phyloP scores from a whole-genome alignment of 2,797 vertebrate genomes.

The Danio jaintianensis region DNA sequence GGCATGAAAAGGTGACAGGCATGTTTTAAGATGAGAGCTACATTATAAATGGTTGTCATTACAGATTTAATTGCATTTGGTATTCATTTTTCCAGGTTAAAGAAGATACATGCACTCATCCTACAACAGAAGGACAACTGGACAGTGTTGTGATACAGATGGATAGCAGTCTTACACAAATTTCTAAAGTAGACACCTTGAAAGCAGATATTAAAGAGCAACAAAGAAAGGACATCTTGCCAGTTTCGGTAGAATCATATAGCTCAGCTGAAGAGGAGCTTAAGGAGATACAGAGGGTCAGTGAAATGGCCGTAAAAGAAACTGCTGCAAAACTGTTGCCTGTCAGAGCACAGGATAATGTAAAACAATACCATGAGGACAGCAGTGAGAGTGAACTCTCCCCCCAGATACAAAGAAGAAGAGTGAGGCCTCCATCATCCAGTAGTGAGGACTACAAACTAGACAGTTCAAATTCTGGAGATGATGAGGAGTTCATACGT shows the following conservation, averaged over 20 bases:
- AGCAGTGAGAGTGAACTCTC: constrained; percentile 92
- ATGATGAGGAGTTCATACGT: constrained; percentile 93
- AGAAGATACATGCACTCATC: constrained; percentile 35
- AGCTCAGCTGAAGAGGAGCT: constrained; percentile 79
- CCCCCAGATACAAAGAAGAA: constrained; percentile 81
- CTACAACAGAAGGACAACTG: constrained; percentile 63
- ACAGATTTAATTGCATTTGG: constrained; percentile 2
- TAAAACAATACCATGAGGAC: constrained; percentile 80
- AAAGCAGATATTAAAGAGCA: constrained; percentile 70
- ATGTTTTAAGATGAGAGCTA: neutral
- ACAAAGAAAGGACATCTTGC: constrained; percentile 77
- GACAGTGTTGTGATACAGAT: constrained; percentile 70
- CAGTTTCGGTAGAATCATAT: constrained; percentile 75
- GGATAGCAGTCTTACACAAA: constrained; percentile 78
- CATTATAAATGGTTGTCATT: neutral
- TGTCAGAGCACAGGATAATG: constrained; percentile 60
- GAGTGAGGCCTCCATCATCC: constrained; percentile 83
- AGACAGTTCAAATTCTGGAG: constrained; percentile 88
- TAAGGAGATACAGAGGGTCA: constrained; percentile 70
- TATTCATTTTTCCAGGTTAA: constrained; percentile 35
- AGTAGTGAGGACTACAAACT: constrained; percentile 92
- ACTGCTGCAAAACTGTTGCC: constrained; percentile 63
- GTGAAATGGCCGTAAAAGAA: constrained; percentile 68
- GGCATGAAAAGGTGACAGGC: neutral
- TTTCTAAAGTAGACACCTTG: constrained; percentile 74